These are phyloP conservation scores for Camarhynchus parvulus DNA, from an alignment of 2,113 vertebrate species.

Conservation along the genomic window DNA sequence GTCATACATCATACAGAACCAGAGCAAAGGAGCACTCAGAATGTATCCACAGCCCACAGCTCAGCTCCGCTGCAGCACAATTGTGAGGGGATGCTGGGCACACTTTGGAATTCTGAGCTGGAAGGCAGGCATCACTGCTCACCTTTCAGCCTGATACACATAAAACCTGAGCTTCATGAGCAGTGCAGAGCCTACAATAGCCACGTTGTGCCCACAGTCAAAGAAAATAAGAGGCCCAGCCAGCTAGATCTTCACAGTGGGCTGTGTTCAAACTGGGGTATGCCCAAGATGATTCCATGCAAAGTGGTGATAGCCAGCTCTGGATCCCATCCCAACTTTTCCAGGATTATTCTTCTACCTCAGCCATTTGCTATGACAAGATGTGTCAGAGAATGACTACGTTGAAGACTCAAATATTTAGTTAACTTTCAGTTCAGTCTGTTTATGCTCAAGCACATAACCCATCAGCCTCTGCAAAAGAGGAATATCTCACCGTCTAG, in stretches of 20 bases:
- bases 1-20: neutral
- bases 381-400: neutral
- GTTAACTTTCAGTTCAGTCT: neutral
- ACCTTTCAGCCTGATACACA: neutral
- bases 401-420: neutral
- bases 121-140: neutral
- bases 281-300: neutral
- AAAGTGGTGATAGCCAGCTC: neutral
- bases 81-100: neutral
- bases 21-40: rapidly evolving
- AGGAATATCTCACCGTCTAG: neutral
- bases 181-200: neutral
- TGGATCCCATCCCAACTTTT: neutral
- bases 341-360: neutral
- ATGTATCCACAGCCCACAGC: neutral
- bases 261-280: neutral
- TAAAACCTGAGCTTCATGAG: neutral
- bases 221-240: neutral
- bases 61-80: neutral
- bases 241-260: rapidly evolving
- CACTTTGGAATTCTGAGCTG: neutral
- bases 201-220: neutral
- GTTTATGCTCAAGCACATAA: neutral
- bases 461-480: neutral
- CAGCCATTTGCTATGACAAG: neutral